Evolutionary conservation across 2,888 invertebrate species (phyloP), one percentile per base, ranked within the genome.

Genomic region (Epiblema foenella): DNA sequence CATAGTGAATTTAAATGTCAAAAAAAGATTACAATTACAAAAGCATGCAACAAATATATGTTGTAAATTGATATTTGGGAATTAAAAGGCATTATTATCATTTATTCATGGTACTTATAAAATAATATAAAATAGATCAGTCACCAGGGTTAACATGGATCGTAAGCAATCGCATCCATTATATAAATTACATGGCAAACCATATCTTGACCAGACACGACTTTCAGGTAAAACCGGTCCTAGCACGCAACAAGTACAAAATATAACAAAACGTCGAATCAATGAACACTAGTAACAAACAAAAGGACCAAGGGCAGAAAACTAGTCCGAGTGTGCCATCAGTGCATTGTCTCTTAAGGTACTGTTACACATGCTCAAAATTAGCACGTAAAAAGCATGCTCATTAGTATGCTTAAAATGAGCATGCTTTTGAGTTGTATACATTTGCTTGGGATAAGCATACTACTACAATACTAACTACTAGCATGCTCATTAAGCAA

Each of bases 321-420:
- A 59, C 69, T 59, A 46, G 69, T 59, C 58, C 51, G 57, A 54
- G 59, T 68, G 56, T 63, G 63, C 62, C 59, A 78, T 77, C 71
- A 77, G 11, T 74, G 60, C 76, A 75, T 78, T 81, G 81, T 82
- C 49, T 56, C 54, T 68, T n/a, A n/a, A n/a, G n/a, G n/a, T n/a
- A n/a, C n/a, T n/a, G n/a, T n/a, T n/a, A n/a, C n/a, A n/a, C n/a
- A n/a, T n/a, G n/a, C n/a, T n/a, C n/a, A n/a, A n/a, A n/a, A n/a
- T n/a, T n/a, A n/a, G n/a, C n/a, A n/a, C n/a, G n/a, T n/a, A n/a
- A n/a, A n/a, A n/a, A n/a, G n/a, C n/a, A n/a, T n/a, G n/a, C n/a
- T n/a, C n/a, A n/a, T n/a, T n/a, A n/a, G n/a, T n/a, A n/a, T n/a
- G n/a, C n/a, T n/a, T n/a, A n/a, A n/a, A n/a, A n/a, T n/a, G n/a